phyloP scores from a whole-genome alignment of 92 coral and sea anemone genomes.

The Galaxea fascicularis region DNA sequence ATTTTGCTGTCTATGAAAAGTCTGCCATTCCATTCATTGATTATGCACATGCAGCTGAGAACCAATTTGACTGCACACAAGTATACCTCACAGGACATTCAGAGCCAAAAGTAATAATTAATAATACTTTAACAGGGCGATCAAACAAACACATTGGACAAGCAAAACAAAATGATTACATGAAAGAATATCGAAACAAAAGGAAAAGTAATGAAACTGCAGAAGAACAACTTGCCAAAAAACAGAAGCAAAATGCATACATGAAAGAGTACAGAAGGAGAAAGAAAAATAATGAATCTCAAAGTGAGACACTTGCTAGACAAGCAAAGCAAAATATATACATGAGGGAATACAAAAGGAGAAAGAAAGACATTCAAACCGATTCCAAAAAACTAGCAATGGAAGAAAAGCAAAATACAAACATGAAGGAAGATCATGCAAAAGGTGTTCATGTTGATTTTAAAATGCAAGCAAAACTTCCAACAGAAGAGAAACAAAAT shows the following conservation, averaged over 20 bases:
- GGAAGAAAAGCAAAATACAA: constrained; percentile 12
- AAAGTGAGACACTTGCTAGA: constrained; percentile 33
- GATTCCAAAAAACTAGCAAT: constrained; percentile 1
- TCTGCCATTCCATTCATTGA: constrained; percentile 29
- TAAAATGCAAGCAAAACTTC: background rate
- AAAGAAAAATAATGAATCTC: constrained; percentile 33
- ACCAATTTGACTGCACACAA: constrained; percentile 4
- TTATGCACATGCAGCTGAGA: constrained; percentile 24
- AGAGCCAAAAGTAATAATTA: constrained; percentile 22
- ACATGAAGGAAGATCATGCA: background rate
- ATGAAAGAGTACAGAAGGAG: constrained; percentile 46
- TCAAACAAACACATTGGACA: constrained; percentile 40
- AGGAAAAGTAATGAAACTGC: constrained; percentile 1
- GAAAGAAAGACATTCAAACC: constrained; percentile 6
- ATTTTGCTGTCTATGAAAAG: constrained; percentile 57
- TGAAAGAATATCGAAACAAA: constrained; percentile 16
- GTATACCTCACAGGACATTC: constrained; percentile 16
- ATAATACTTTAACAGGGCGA: constrained; percentile 39
- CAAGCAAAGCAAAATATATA: constrained; percentile 42
- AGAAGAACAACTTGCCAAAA: constrained; percentile 5
- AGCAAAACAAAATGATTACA: constrained; percentile 44
- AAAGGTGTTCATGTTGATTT: constrained; percentile 10
- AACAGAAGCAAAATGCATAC: background rate
- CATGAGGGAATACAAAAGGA: constrained; percentile 42
- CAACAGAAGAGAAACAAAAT: background rate